Base-by-base conservation (phyloP, 2,888 invertebrate genomes). In the Sepioteuthis lessoniana region DNA sequence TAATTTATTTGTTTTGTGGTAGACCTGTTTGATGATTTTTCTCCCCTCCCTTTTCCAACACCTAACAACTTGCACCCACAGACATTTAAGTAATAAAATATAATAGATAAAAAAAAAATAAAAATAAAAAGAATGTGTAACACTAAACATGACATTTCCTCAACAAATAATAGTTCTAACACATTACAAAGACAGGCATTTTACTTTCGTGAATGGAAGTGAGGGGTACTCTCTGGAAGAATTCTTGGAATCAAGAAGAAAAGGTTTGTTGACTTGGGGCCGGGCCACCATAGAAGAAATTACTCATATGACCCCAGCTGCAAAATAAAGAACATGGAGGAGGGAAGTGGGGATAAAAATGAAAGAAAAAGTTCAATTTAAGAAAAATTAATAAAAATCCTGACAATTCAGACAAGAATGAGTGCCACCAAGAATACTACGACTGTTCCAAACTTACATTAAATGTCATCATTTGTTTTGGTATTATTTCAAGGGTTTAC, bases 71-170 rank as follows among this genome's bases (percentile, higher is more conserved):
- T 35, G n/a, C n/a, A 76, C 76, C 76, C 76, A 76, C 76, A n/a
- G n/a, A 76, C 76, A 76, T 76, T 76, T 76, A 76, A 76, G n/a
- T 76, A 76, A 76, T 76, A 76, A 76, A 76, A 76, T 76, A 76
- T n/a, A 35, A 76, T 16, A 76, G 35, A 76, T 76, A 16, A 76
- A 76, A 60, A 47, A 28, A 60, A 60, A 31, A 60, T 31, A 31
- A 8, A 31, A 21, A 25, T 3, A 60, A 60, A 60, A 35, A 76
- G n/a, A 16, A 76, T 76, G 76, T 35, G 76, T 76, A 76, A 35
- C 76, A 76, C 76, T 76, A 76, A 76, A 76, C 76, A 76, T 76
- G 76, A 76, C 76, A 76, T 76, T 76, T 76, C 76, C 76, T 76
- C 35, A 16, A 76, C 76, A 76, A 76, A 76, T 76, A 76, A 76